Conservation (phyloP, 23 tunicate genomes). For the Botrylloides violaceus region DNA sequence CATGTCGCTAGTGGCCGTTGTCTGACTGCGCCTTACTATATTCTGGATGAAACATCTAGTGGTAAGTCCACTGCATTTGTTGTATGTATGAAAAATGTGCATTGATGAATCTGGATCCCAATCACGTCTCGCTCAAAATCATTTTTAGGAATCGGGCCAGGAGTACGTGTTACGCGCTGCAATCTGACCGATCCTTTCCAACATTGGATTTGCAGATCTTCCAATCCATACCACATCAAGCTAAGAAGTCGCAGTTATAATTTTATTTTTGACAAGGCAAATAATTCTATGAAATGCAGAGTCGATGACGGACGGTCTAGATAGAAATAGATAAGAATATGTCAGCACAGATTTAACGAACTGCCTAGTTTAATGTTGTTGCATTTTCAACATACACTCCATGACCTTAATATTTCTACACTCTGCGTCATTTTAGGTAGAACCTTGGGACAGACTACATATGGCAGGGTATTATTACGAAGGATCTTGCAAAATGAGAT, state of each 20-base stretch:
- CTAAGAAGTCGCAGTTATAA: conserved; percentile 31
- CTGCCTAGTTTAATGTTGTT: no score
- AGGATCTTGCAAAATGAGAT: conserved; percentile 39
- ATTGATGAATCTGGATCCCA: no score
- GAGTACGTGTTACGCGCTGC: conserved; percentile 51
- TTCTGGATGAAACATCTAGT: neutral
- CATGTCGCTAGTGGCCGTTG: conserved; percentile 44
- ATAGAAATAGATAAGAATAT: no score
- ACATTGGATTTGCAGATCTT: conserved; percentile 84
- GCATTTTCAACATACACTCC: no score
- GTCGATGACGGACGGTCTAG: no score
- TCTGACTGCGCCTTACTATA: conserved; percentile 69
- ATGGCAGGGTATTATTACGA: conserved; percentile 36
- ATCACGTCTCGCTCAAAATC: no score
- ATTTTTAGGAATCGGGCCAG: conserved; percentile 37
- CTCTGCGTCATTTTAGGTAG: conserved; percentile 18
- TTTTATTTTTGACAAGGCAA: conserved; percentile 48
- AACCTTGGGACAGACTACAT: conserved; percentile 56
- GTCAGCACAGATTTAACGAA: no score
- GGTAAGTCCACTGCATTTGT: conserved; percentile 28
- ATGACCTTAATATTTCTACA: no score
- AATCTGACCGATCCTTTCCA: conserved; percentile 49
- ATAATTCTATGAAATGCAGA: no score
- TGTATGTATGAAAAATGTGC: no score
- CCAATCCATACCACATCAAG: conserved; percentile 64